phyloP scores from a whole-genome alignment of 2,888 invertebrate genomes.

The Agrochola litura region DNA sequence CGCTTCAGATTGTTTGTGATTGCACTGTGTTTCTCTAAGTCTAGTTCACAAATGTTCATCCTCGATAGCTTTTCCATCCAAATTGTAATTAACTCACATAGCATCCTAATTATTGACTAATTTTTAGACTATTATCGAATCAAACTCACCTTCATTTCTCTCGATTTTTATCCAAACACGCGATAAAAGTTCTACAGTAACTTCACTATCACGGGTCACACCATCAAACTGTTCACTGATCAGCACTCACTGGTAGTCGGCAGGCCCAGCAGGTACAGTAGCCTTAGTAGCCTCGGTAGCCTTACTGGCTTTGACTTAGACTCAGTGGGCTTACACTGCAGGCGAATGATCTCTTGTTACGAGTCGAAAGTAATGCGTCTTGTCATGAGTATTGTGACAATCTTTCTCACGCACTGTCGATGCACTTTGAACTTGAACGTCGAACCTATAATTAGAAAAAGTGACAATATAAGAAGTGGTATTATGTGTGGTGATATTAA shows the following conservation, averaged over 20 bases:
- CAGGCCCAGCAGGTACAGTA: neutral
- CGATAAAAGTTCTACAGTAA: conserved; percentile 55
- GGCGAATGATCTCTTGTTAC: conserved; percentile 40
- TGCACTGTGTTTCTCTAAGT: neutral
- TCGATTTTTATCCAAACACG: conserved; percentile 71
- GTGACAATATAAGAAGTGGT: conserved; percentile 35
- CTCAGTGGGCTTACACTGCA: conserved; percentile 19
- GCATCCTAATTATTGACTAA: neutral
- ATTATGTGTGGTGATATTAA: conserved; percentile 6
- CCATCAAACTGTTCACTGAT: conserved; percentile 53
- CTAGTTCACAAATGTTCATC: neutral
- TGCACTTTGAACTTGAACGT: conserved; percentile 74
- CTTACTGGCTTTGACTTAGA: neutral
- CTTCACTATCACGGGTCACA: conserved; percentile 57
- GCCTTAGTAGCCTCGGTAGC: neutral
- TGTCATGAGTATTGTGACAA: conserved; percentile 68
- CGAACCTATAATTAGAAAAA: conserved; percentile 67
- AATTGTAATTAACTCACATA: neutral
- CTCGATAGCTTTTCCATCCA: neutral
- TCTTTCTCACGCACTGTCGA: conserved; percentile 72
- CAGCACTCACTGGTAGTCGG: conserved; percentile 48
- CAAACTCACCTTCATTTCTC: conserved; percentile 85
- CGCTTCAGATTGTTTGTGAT: neutral
- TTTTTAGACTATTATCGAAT: neutral
- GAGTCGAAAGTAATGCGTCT: conserved; percentile 68